These are phyloP conservation scores for Porites rus DNA, from an alignment of 92 coral and sea anemone species.

Conservation along the genomic window DNA sequence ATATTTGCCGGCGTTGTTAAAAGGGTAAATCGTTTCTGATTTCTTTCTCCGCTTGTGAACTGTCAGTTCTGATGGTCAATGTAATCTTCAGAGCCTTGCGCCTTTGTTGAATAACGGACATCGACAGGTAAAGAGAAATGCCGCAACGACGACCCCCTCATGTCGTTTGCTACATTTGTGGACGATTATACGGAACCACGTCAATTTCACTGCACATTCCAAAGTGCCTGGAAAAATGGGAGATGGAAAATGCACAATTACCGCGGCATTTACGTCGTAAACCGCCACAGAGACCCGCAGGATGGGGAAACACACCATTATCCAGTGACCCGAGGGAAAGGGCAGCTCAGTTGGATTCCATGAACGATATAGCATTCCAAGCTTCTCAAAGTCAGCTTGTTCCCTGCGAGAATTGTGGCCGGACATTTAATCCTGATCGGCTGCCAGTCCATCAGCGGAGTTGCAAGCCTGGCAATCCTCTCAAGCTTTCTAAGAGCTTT, in stretches of 20 bases:
- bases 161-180: constrained; percentile 95
- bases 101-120: no score
- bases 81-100: neutral
- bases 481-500: constrained; percentile 74
- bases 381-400: constrained; percentile 87
- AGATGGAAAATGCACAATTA: constrained; percentile 88
- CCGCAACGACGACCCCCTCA: constrained; percentile 86
- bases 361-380: constrained; percentile 94
- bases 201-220: constrained; percentile 91
- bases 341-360: constrained; percentile 82
- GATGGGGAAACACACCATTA: constrained; percentile 75
- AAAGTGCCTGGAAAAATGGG: constrained; percentile 98
- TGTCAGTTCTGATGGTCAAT: neutral
- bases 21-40: neutral
- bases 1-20: neutral
- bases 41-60: constrained; percentile 2
- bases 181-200: constrained; percentile 94
- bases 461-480: constrained; percentile 83
- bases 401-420: constrained; percentile 95
- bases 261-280: constrained; percentile 86
- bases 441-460: constrained; percentile 93
- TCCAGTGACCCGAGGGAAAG: constrained; percentile 75
- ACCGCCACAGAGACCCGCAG: constrained; percentile 87
- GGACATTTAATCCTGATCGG: constrained; percentile 96
- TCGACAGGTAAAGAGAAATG: constrained; percentile 39